Base-by-base conservation (phyloP, 2,888 invertebrate species). In the Hypolimnas misippus region DNA sequence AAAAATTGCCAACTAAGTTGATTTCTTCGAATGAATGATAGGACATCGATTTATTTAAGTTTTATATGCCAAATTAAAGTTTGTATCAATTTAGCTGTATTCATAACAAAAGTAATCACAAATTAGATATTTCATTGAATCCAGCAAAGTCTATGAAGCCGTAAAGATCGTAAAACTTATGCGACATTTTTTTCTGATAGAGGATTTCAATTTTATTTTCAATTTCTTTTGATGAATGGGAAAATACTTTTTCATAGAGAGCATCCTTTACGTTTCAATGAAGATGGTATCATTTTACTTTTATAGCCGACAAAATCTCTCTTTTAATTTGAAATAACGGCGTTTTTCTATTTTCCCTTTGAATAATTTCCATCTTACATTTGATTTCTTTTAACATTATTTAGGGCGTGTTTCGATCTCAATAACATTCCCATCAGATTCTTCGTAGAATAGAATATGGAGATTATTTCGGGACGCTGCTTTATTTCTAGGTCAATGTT, bases 401-500 rank as follows among this genome's bases (percentile, higher is more conserved):
- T 38, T 44, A 50, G 29, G 58, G 64, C 57, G 56, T 57, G 53
- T 59, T 49, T 14, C 35, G 49, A 42, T 52, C 21, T 42, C 58
- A 64, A 59, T 57, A 62, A 61, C 49, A 64, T 64, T 40, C 38
- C 35, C 33, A 56, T 66, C 57, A 62, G 53, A 62, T 51, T 58
- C 50, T 55, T 38, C 56, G 62, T 49, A 46, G 46, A 51, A 46
- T 52, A 46, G 56, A 64, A 64, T 63, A 63, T 63, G 63, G 60
- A 42, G 57, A 66, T 63, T 58, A 61, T 56, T 46, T 55, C 40
- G 56, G 52, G 61, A 46, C 44, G 44, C 55, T 50, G 31, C 25
- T 29, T 50, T 62, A 65, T 67, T 64, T 49, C 57, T 62, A 31
- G 57, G 59, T 62, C 64, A 59, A 62, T 54, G 58, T 62, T 64